A percentile compares a stretch with the other conserved stretches of the same genome.
Evolutionary conservation across 2,888 invertebrate species (phyloP).

Genomic region (Chalcosyrphus nemorum): DNA sequence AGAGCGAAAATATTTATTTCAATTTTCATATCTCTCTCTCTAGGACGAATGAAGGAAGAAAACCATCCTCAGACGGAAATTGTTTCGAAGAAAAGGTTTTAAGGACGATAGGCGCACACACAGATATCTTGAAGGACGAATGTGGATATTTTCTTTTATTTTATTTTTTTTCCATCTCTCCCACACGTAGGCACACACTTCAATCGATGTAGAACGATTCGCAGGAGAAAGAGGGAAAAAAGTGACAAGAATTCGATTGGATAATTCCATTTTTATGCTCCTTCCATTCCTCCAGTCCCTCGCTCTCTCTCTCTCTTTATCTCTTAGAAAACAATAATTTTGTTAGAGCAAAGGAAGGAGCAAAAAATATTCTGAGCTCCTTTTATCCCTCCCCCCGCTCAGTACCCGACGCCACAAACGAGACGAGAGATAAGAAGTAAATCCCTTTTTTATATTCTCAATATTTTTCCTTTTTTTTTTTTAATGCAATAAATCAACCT

Average conservation of each 20-base stretch:
- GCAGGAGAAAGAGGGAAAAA: background rate
- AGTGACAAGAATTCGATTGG: slow-evolving; percentile 45
- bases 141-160: background rate
- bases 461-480: slow-evolving; percentile 19
- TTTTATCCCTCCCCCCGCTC: background rate
- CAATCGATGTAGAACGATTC: slow-evolving; percentile 1
- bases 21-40: slow-evolving; percentile 5
- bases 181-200: background rate
- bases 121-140: slow-evolving; percentile 22
- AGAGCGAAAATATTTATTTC: slow-evolving; percentile 1
- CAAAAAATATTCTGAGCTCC: background rate
- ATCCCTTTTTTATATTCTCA: slow-evolving; percentile 19
- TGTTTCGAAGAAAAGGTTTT: background rate
- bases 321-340: background rate
- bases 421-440: background rate
- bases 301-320: background rate
- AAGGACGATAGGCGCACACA: background rate
- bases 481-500: slow-evolving; percentile 47
- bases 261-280: slow-evolving; percentile 26
- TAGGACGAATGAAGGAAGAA: background rate
- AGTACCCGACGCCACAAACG: background rate
- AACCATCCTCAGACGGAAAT: background rate
- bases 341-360: background rate
- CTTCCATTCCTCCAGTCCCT: slow-evolving; percentile 2
- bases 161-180: background rate